A percentile compares a stretch with the other conserved stretches of the same genome.
phyloP scores from a whole-genome alignment of 2,888 invertebrate genomes.

The Orthosia gothica region DNA sequence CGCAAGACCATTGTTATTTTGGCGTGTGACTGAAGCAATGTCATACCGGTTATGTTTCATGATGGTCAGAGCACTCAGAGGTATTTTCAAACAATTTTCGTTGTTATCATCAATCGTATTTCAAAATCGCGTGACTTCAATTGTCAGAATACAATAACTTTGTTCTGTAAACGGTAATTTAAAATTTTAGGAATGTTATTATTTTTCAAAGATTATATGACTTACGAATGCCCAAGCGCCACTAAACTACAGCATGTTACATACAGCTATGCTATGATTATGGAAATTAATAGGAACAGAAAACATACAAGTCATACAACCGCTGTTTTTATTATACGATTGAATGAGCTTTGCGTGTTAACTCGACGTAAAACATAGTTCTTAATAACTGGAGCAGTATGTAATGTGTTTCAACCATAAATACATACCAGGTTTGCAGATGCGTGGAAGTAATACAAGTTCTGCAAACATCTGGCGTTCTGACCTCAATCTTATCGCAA shows the following conservation, averaged over 20 bases:
- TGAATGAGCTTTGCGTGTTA: slow-evolving; percentile 32
- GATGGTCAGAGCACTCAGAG: slow-evolving; percentile 14
- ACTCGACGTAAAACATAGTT: slow-evolving; percentile 22
- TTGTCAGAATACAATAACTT: slow-evolving; percentile 11
- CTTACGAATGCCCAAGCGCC: background rate
- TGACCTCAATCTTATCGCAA: slow-evolving; percentile 73
- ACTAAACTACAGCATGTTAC: background rate
- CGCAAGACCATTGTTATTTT: slow-evolving; percentile 59
- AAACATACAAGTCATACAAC: slow-evolving; percentile 25
- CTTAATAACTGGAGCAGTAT: slow-evolving; percentile 48
- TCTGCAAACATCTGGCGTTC: slow-evolving; percentile 72
- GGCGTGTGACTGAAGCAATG: slow-evolving; percentile 64
- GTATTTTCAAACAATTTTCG: slow-evolving; percentile 38
- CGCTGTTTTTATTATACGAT: slow-evolving; percentile 23
- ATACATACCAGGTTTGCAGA: slow-evolving; percentile 59
- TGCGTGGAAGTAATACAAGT: slow-evolving; percentile 65
- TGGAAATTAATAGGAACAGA: slow-evolving; percentile 14
- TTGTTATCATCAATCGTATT: slow-evolving; percentile 24
- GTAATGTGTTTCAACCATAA: slow-evolving; percentile 39
- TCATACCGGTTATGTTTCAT: slow-evolving; percentile 44
- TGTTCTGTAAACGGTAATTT: background rate
- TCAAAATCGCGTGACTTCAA: slow-evolving; percentile 18
- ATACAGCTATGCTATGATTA: slow-evolving; percentile 15
- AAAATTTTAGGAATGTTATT: too few species aligned
- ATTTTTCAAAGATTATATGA: background rate